Conservation (phyloP, 23 tunicate species). For the Phallusia fumigata region DNA sequence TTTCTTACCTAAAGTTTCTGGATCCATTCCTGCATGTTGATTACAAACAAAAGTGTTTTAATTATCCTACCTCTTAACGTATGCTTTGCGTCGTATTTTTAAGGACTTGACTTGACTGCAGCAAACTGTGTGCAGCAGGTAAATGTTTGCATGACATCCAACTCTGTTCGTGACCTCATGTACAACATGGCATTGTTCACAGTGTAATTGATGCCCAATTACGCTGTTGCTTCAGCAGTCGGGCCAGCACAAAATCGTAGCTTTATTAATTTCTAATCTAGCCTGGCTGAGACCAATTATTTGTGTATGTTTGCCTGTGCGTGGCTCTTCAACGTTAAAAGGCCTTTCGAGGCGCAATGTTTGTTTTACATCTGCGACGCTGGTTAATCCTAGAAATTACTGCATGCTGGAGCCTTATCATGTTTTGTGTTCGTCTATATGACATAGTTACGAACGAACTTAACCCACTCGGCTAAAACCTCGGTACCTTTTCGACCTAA, state of each 20-base stretch:
- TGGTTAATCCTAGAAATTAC: not conserved
- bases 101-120: constrained; percentile 9
- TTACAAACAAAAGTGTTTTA: too few relatives aligned
- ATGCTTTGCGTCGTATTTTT: not conserved
- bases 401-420: not conserved
- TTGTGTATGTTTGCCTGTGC: constrained; percentile 6
- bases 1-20: too few relatives aligned
- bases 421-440: not conserved
- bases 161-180: not conserved
- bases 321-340: not conserved
- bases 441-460: not conserved
- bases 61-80: too few relatives aligned
- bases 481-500: not conserved
- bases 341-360: not conserved
- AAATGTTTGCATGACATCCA: not conserved
- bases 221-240: not conserved
- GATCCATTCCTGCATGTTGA: too few relatives aligned
- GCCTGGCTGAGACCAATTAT: not conserved
- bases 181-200: not conserved
- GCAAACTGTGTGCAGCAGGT: not conserved
- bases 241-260: not conserved
- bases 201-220: constrained; percentile 2
- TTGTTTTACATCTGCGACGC: not conserved
- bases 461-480: not conserved
- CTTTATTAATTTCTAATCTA: not conserved